A percentile compares a stretch with the other conserved stretches of the same genome.
phyloP scores from a whole-genome alignment of 2,797 vertebrate genomes.

The Tokudaia muenninki region DNA sequence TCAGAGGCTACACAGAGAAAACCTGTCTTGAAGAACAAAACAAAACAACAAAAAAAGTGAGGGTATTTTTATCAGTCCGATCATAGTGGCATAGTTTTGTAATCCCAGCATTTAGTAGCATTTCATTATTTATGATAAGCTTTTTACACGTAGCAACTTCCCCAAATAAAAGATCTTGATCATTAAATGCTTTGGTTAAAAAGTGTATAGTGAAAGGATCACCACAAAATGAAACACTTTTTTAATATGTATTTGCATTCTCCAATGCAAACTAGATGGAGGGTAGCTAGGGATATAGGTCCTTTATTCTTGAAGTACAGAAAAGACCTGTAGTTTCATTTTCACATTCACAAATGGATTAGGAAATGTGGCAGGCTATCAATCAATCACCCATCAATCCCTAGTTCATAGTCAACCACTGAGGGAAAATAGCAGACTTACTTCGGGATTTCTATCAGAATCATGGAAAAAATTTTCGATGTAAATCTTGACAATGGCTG shows the following conservation, averaged over 20 bases:
- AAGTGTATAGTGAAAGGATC: background rate
- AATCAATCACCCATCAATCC: background rate
- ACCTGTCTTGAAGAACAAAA: background rate
- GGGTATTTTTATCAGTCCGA: background rate
- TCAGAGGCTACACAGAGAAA: background rate
- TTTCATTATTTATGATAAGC: background rate
- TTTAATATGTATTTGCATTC: background rate
- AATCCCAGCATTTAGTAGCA: background rate
- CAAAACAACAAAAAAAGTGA: background rate
- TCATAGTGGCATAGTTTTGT: background rate
- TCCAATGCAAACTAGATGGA: background rate
- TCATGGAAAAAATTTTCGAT: background rate
- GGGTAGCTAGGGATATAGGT: too few relatives aligned
- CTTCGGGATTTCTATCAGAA: background rate
- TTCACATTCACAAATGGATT: background rate
- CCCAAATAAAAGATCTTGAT: background rate
- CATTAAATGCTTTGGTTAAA: background rate
- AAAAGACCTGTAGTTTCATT: background rate
- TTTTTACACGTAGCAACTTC: background rate
- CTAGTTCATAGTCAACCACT: background rate
- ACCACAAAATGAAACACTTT: too few relatives aligned
- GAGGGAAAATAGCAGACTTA: background rate
- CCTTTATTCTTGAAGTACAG: background rate
- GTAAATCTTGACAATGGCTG: background rate
- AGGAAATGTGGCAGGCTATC: background rate